Percentiles rank a stretch among this genome's conserved stretches.
These are phyloP conservation scores for Anarhynchus alexandrinus DNA, from an alignment of 2,113 vertebrate species.

Conservation along the genomic window DNA sequence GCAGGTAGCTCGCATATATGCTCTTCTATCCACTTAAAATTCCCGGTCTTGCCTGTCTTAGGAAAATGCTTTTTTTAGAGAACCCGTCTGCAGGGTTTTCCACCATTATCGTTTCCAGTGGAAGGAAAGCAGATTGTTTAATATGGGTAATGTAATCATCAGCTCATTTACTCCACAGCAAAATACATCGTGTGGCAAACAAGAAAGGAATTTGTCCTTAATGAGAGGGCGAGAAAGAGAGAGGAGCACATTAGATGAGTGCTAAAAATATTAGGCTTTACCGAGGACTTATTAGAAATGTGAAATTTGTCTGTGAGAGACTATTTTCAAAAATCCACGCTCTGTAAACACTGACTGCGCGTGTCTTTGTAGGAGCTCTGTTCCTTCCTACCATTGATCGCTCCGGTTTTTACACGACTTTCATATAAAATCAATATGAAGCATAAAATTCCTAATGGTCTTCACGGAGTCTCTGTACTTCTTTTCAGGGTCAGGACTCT, in stretches of 20 bases:
- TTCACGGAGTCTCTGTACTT: background rate
- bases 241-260: background rate
- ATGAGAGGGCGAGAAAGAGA: background rate
- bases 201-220: background rate
- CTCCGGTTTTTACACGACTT: background rate
- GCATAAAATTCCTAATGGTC: background rate
- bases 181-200: background rate
- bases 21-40: background rate
- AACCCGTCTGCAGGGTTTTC: background rate
- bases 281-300: background rate
- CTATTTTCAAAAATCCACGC: background rate
- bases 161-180: background rate
- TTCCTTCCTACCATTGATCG: background rate
- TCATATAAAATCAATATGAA: background rate
- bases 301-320: background rate
- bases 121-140: background rate
- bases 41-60: background rate
- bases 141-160: background rate
- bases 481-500: background rate
- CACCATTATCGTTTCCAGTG: background rate
- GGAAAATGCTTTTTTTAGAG: background rate
- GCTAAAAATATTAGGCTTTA: background rate
- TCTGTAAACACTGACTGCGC: background rate
- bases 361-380: background rate
- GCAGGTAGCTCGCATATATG: background rate